Evolutionary conservation across 1,140 invertebrate species (phyloP), one percentile per base, ranked within the genome.

Genomic region (Dendrolimus punctatus): DNA sequence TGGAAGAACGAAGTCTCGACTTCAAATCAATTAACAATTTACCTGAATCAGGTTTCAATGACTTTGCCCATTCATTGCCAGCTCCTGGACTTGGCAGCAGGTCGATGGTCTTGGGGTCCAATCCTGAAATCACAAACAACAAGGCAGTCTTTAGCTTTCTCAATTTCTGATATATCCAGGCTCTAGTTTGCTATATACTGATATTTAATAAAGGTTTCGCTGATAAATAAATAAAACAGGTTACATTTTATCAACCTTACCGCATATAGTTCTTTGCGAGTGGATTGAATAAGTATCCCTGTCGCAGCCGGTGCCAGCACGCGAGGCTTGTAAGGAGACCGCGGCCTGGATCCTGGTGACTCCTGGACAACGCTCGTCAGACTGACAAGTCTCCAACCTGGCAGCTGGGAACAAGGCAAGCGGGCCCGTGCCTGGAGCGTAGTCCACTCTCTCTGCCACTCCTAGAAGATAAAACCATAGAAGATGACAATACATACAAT

Each of bases 241-340:
- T 38, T 40, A 6, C 40, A 40, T 5, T 23, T 23, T 7, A 23
- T 4, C 5, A 6, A 6, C 23, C 51, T 90, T 81, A 89, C 95
- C 96, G 85, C 96, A 98, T 1, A 97, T 88, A 81, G 96, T 96
- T n/a, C 95, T 87, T 85, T 98, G 96, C 8, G 93, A 94, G 55
- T 93, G 91, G 8, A 97, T 92, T 5, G 94, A 93, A 73, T 97
- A 97, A 0, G 96, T 97, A 76, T 98, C 96, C 5, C 96, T 84
- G 76, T 98, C 96, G 86, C 96, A 98, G 44, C 95, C 95, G 77
- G 93, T 93, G 45, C 95, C 96, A 62, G 96, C 96, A 76, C 97
- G 95, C 43, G 92, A 91, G 2, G 94, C 95, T 8, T 91, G 90
- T 51, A 97, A 83, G 10, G 91, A 91, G 10, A 97, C 81, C 43